A percentile compares a stretch with the other conserved stretches of the same genome.
phyloP scores from a whole-genome alignment of 2,113 vertebrate genomes.

The Daboia siamensis region DNA sequence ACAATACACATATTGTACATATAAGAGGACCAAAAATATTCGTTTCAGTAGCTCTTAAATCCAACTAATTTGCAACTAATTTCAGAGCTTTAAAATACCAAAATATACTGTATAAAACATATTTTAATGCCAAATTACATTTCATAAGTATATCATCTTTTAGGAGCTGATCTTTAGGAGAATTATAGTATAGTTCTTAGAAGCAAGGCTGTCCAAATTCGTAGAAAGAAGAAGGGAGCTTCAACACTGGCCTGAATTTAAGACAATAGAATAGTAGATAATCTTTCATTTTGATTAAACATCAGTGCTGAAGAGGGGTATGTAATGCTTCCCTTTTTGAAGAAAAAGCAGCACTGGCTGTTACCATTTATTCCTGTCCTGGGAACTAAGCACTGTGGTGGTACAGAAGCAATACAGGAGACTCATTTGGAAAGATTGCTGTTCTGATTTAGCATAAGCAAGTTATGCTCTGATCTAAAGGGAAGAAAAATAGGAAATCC shows the following conservation, averaged over 20 bases:
- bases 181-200: neutral
- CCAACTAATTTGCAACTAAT: no score
- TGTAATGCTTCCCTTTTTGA: neutral
- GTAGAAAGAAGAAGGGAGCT: neutral
- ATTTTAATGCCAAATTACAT: neutral
- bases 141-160: neutral
- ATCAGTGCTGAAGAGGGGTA: neutral
- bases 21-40: neutral
- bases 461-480: neutral
- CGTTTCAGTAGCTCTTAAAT: conserved; percentile 1
- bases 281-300: neutral
- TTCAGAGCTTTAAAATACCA: neutral
- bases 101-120: neutral
- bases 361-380: neutral
- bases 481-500: neutral
- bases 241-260: neutral
- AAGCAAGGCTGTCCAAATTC: neutral
- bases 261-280: no score
- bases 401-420: neutral
- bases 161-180: neutral
- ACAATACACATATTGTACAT: neutral
- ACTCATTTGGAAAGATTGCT: neutral
- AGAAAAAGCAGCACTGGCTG: neutral
- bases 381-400: neutral
- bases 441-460: neutral